phyloP scores from a whole-genome alignment of 2,888 invertebrate species.

The Ceratothoa steindachneri region DNA sequence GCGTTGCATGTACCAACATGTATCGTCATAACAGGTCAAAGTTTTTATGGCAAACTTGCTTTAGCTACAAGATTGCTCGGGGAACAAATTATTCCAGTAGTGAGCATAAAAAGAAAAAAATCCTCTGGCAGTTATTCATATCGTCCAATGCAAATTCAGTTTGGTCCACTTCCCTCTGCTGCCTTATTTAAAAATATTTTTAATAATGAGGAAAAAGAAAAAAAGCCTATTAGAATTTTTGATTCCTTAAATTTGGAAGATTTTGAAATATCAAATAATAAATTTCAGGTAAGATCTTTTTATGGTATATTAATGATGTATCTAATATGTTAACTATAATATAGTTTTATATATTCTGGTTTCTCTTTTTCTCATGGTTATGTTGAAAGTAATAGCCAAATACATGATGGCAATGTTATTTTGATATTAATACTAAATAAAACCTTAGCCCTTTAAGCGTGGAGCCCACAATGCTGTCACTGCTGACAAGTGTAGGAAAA shows the following conservation, averaged over 20 bases:
- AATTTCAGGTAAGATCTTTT: not conserved
- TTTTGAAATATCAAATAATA: not conserved
- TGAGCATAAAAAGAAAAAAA: conserved; percentile 3
- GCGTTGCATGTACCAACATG: conserved; percentile 28
- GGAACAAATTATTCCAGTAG: conserved; percentile 38
- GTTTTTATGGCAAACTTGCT: conserved; percentile 36
- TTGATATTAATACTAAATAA: no score
- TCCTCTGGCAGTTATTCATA: not conserved
- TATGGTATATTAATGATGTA: no score
- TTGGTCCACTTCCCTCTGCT: not conserved
- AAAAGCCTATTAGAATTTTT: not conserved
- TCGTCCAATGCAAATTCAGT: not conserved
- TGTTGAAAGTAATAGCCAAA: no score
- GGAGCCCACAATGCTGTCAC: no score
- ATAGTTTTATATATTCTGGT: no score
- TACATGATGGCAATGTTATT: no score
- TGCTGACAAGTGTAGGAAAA: no score
- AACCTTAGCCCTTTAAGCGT: no score
- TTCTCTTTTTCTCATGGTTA: no score
- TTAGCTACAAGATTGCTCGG: conserved; percentile 41
- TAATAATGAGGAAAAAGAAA: not conserved
- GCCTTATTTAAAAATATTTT: not conserved
- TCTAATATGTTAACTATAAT: no score
- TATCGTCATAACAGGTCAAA: conserved; percentile 41
- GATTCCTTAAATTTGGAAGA: not conserved